These are phyloP conservation scores for Benthosema pterotum DNA, from an alignment of 2,797 vertebrate species.

Conservation along the genomic window DNA sequence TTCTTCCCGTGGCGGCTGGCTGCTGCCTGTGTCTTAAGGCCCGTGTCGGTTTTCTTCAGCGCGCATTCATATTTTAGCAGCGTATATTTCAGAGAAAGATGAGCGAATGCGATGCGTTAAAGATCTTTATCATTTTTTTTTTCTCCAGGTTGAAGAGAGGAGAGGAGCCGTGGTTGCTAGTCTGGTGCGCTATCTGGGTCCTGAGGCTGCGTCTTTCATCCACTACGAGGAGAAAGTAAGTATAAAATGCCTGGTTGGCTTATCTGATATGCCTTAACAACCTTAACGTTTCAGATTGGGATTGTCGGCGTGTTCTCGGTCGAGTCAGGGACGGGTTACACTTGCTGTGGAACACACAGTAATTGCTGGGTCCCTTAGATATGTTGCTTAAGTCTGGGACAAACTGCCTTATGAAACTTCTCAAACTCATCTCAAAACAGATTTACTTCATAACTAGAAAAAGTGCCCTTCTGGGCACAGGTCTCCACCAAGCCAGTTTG, in stretches of 20 bases:
- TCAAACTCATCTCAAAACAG: too few relatives aligned
- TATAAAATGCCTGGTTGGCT: conserved; percentile 54
- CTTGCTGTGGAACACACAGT: too few relatives aligned
- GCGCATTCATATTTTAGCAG: conserved; percentile 41
- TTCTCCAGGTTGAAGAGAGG: conserved; percentile 67
- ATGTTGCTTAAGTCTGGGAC: too few relatives aligned
- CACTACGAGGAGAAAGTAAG: conserved; percentile 82
- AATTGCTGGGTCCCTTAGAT: too few relatives aligned
- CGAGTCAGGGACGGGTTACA: too few relatives aligned
- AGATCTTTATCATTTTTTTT: conserved; percentile 38
- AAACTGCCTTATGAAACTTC: too few relatives aligned
- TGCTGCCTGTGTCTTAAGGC: conserved; percentile 16
- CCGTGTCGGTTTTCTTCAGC: conserved; percentile 17
- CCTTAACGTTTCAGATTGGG: conserved; percentile 21
- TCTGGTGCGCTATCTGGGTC: conserved; percentile 77
- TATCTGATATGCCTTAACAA: conserved; percentile 13
- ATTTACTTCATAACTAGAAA: too few relatives aligned
- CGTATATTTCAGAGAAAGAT: conserved; percentile 23
- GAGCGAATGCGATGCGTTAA: conserved; percentile 9
- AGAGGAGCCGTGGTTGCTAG: conserved; percentile 70
- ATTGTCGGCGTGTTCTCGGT: too few relatives aligned
- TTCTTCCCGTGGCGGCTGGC: conserved; percentile 29
- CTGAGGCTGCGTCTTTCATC: conserved; percentile 73
- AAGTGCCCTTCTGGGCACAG: too few relatives aligned
- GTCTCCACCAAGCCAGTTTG: too few relatives aligned